phyloP scores from a whole-genome alignment of 2,888 invertebrate species.

The Eurytoma californica region DNA sequence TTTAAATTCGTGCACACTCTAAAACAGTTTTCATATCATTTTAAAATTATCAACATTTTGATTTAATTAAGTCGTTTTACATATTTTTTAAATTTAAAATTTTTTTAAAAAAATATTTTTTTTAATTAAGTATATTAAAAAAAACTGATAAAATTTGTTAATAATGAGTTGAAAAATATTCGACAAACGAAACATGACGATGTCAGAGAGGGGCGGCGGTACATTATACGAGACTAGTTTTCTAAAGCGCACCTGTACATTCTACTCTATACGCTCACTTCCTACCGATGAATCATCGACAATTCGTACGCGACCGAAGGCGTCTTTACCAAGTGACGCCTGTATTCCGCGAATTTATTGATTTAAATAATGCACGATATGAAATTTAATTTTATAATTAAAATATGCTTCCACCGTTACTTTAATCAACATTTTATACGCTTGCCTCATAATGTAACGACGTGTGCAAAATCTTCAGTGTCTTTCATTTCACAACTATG shows the following conservation, averaged over 20 bases:
- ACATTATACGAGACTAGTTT: constrained; percentile 7
- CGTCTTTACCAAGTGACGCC: neutral
- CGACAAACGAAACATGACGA: neutral
- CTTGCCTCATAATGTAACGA: neutral
- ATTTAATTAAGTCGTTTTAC: too few relatives aligned
- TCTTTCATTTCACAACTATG: too few relatives aligned
- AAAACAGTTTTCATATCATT: too few relatives aligned
- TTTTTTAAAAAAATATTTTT: too few relatives aligned
- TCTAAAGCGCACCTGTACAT: constrained; percentile 32
- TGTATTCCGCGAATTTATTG: constrained; percentile 25
- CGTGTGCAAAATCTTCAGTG: neutral
- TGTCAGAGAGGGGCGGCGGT: neutral
- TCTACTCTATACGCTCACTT: constrained; percentile 13
- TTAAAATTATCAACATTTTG: too few relatives aligned
- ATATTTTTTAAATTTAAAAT: too few relatives aligned
- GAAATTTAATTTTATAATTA: constrained; percentile 45
- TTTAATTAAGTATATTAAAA: neutral
- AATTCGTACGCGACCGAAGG: constrained; percentile 13
- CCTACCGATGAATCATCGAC: constrained; percentile 43
- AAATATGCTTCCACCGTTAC: constrained; percentile 17
- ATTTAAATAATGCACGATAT: constrained; percentile 43
- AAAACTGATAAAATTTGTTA: constrained; percentile 6
- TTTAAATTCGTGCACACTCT: too few relatives aligned
- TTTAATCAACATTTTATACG: neutral
- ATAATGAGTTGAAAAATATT: neutral